Base-by-base conservation (phyloP, 2,113 vertebrate species). In the Uropsilus gracilis region DNA sequence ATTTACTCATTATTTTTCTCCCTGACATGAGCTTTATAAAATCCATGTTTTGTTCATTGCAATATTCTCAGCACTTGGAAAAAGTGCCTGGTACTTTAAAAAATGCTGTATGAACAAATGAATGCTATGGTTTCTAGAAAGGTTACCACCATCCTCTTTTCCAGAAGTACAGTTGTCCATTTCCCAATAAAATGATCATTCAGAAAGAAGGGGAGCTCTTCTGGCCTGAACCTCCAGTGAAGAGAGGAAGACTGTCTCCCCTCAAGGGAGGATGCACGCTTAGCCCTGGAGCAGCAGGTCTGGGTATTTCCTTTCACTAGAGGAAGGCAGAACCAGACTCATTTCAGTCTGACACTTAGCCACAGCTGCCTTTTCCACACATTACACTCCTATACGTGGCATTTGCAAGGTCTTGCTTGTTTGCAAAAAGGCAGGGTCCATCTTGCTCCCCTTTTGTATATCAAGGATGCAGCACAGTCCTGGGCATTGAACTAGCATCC, bases 221-320 rank as follows among this genome's bases (percentile, higher is more conserved):
- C 53, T 20, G 24, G 68, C 12, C 12, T 10, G 12, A 17, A 5
- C 50, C 28, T 24, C 34, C 9, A 11, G 37, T 1, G 14, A 12
- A 10, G 32, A 0, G 6, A 2, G 17, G 34, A 2, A 17, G 34
- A 16, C 57, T 0, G 1, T 3, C 14, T 42, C 64, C 7, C 8
- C 13, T 17, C 66, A 39, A 17, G 1, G 5, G 7, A 46, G 18
- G 26, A 7, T 12, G 34, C 26, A 39, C 42, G 30, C 8, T 39
- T 39, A 77, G 42, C 42, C n/a, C 28, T n/a, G 32, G 61, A 73
- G 89, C 32, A 4, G 68, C 17, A n/a, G 57, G 14, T 9, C 11
- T 20, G 44, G 78, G 3, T 8, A 50, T 50, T 50, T 53, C 17
- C 50, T 53, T 7, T 53, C 50, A 53, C 14, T 61, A 8, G 57